A percentile compares a stretch with the other conserved stretches of the same genome.
Evolutionary conservation across 1,140 invertebrate species (phyloP).

Genomic region (Camponotus pennsylvanicus): DNA sequence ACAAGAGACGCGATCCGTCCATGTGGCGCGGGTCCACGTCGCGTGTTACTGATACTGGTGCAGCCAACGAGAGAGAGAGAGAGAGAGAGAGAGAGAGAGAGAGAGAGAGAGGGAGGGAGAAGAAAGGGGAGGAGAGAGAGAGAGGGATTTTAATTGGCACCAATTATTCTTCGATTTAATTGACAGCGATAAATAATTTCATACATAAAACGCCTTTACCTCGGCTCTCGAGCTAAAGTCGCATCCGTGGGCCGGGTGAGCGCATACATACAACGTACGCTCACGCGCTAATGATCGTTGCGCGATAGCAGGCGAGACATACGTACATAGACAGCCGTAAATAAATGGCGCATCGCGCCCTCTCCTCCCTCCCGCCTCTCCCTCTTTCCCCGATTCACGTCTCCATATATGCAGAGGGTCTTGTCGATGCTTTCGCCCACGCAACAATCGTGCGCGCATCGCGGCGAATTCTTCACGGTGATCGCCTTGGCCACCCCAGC

Average conservation of each 20-base stretch:
- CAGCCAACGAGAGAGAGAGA: not conserved
- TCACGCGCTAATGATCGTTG: conserved; percentile 72
- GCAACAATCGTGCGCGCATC: conserved; percentile 61
- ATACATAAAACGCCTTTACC: conserved; percentile 30
- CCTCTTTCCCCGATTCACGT: conserved; percentile 51
- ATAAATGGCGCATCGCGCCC: conserved; percentile 73
- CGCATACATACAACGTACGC: conserved; percentile 14
- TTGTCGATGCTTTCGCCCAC: conserved; percentile 69
- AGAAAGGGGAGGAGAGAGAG: not conserved
- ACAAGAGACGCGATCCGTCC: not conserved
- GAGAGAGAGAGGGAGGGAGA: not conserved
- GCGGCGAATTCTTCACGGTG: conserved; percentile 43
- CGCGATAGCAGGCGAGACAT: conserved; percentile 63
- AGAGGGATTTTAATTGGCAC: conserved; percentile 61
- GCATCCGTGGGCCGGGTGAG: conserved; percentile 59
- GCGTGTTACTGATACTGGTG: not conserved
- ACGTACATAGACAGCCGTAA: conserved; percentile 69
- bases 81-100: not conserved
- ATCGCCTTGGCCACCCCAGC: conserved; percentile 40
- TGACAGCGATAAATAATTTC: conserved; percentile 67
- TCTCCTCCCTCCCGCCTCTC: too few species aligned
- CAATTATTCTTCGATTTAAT: conserved; percentile 69
- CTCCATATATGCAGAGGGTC: conserved; percentile 71
- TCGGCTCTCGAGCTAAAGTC: conserved; percentile 23
- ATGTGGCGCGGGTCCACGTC: too few species aligned